phyloP scores from a whole-genome alignment of 2,888 invertebrate genomes.

The Caenorhabditis macrosperma region DNA sequence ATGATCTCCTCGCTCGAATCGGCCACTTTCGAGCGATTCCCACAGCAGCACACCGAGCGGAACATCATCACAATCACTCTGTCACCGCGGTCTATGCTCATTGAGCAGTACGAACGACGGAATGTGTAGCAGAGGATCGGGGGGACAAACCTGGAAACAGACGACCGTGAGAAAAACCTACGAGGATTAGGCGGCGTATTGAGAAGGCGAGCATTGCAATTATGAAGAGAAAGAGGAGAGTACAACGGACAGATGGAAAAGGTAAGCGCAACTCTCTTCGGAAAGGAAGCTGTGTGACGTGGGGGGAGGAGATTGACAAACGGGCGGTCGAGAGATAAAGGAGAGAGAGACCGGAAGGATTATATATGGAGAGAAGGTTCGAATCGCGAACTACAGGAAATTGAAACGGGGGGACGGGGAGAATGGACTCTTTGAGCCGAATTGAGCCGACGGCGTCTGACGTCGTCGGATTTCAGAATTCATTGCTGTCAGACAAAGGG shows the following conservation, averaged over 20 bases:
- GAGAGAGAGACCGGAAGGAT: conserved; percentile 3
- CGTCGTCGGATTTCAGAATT: neutral
- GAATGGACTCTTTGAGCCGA: conserved; percentile 6
- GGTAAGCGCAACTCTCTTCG: neutral
- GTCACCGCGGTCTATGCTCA: conserved; percentile 59
- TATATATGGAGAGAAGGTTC: conserved; percentile 7
- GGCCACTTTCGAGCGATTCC: conserved; percentile 20
- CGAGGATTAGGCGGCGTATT: neutral
- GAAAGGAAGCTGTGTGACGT: conserved; percentile 19
- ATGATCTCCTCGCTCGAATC: conserved; percentile 23
- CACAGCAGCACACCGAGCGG: conserved; percentile 43
- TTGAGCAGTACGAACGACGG: conserved; percentile 5
- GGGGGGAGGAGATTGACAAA: conserved; percentile 12
- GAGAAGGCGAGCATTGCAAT: neutral
- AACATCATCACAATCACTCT: conserved; percentile 49
- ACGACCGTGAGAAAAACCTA: neutral
- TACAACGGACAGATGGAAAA: conserved; percentile 2
- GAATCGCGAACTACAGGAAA: conserved; percentile 32
- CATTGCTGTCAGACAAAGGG: neutral
- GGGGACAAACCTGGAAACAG: neutral
- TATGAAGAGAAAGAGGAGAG: neutral
- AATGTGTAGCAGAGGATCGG: neutral
- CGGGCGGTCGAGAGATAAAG: neutral
- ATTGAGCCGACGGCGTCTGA: neutral
- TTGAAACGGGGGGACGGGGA: conserved; percentile 2